phyloP scores from a whole-genome alignment of 2,113 vertebrate genomes.

The Telmatochromis sp. region DNA sequence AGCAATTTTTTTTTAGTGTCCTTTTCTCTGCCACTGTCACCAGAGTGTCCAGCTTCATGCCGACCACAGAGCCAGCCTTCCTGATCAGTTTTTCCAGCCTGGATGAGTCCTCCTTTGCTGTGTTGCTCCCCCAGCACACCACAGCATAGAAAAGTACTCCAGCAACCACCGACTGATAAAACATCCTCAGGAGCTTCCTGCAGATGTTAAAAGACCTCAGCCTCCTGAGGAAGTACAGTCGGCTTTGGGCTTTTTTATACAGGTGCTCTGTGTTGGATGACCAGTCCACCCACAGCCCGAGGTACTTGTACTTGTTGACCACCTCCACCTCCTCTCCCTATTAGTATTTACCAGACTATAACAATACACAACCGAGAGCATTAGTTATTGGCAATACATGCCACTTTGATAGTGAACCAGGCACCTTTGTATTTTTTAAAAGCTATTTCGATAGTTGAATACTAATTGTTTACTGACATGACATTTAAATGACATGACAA shows the following conservation, averaged over 20 bases:
- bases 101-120: too few relatives aligned
- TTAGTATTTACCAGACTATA: not conserved
- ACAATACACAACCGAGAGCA: not conserved
- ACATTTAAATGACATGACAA: not conserved
- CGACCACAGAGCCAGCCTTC: not conserved
- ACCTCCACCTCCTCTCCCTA: not conserved
- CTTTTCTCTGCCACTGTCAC: not conserved
- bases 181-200: not conserved
- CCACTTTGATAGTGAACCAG: not conserved
- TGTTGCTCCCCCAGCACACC: too few relatives aligned
- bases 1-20: not conserved
- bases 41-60: not conserved
- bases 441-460: not conserved
- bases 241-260: not conserved
- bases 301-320: not conserved
- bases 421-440: not conserved
- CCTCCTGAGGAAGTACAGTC: not conserved
- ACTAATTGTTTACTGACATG: not conserved
- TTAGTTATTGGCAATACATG: too few relatives aligned
- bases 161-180: accelerated
- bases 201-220: not conserved
- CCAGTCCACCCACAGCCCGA: not conserved
- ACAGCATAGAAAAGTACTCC: too few relatives aligned
- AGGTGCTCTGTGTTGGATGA: not conserved
- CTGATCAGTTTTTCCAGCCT: too few relatives aligned